Base-by-base conservation (phyloP, 2,113 vertebrate genomes). In the Terrapene triunguis region DNA sequence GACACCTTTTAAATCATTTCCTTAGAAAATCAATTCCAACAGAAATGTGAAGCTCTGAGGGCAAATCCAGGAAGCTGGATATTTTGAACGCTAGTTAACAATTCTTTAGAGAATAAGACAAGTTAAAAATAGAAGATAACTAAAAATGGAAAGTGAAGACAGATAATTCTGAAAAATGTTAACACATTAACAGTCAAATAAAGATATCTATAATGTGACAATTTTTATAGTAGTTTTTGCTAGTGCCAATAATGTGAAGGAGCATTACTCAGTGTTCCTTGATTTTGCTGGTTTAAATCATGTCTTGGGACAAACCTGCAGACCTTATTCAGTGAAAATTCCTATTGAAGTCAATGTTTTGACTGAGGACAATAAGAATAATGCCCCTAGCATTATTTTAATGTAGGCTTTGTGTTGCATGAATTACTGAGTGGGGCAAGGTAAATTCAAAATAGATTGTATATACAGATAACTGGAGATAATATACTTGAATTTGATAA, bases 391-490 rank as follows among this genome's bases (percentile, higher is more conserved):
- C 17, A 95, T 1, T 90, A 93, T 82, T 93, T 94, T 79, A 94
- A 93, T 79, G 0, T 3, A 89, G 50, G 16, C 32, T 94, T 84
- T 85, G 42, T 69, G 55, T 0, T 92, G 76, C 84, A 87, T 93
- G 94, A 95, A 92, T 92, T 94, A 97, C 69, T 10, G 14, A 90
- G 27, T n/a, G 89, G 59, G 87, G 47, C 81, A 96, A 95, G 85
- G 88, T 94, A 90, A 88, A 95, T 89, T 93, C 78, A 78, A 96
- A 96, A 89, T 91, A 91, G 84, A 89, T 95, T 72, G 21, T 95
- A 89, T 72, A 6, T 17, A 89, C 25, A 85, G 69, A 80, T 62
- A 29, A 95, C 4, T 0, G 1, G 91, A 90, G 62, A 88, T 48
- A 89, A 88, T 11, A 69, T n/a, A 88, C 82, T 51, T 5, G 24